Evolutionary conservation across 2,797 vertebrate species (phyloP).

Genomic region (Pelobates cultripes): DNA sequence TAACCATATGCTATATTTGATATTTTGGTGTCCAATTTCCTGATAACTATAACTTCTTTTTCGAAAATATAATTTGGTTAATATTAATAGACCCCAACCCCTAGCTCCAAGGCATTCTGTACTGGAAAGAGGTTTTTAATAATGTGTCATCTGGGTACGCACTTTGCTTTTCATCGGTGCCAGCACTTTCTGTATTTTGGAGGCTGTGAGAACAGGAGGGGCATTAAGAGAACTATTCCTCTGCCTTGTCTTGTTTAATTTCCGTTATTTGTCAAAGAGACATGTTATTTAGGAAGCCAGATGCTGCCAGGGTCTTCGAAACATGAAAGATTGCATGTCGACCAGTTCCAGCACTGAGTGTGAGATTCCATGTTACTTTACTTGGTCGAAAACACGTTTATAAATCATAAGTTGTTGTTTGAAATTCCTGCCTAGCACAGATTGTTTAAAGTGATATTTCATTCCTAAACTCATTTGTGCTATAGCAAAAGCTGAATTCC

Average conservation of each 20-base stretch:
- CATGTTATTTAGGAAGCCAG: conserved; percentile 83
- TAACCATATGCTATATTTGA: no score
- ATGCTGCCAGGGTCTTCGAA: conserved; percentile 78
- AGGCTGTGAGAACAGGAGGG: not conserved
- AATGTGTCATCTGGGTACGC: not conserved
- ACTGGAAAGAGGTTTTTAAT: not conserved
- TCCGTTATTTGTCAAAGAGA: conserved; percentile 83
- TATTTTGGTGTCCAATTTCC: no score
- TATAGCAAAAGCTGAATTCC: not conserved
- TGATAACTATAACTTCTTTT: no score
- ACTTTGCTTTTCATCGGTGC: not conserved
- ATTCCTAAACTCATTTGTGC: not conserved
- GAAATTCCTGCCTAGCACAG: not conserved
- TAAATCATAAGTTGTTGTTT: conserved; percentile 1
- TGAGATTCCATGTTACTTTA: conserved; percentile 7
- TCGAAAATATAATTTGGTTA: not conserved
- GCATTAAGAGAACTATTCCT: conserved; percentile 68
- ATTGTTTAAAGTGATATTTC: not conserved
- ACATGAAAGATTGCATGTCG: conserved; percentile 70
- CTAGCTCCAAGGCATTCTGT: not conserved
- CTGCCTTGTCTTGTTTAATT: conserved; percentile 83
- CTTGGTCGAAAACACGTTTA: not conserved
- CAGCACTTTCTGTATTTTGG: conserved; percentile 3
- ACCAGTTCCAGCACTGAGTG: conserved; percentile 12
- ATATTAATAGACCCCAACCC: not conserved